Evolutionary conservation across 2,797 vertebrate species (phyloP), one percentile per base, ranked within the genome.

Genomic region (Poeciliopsis gracilis): DNA sequence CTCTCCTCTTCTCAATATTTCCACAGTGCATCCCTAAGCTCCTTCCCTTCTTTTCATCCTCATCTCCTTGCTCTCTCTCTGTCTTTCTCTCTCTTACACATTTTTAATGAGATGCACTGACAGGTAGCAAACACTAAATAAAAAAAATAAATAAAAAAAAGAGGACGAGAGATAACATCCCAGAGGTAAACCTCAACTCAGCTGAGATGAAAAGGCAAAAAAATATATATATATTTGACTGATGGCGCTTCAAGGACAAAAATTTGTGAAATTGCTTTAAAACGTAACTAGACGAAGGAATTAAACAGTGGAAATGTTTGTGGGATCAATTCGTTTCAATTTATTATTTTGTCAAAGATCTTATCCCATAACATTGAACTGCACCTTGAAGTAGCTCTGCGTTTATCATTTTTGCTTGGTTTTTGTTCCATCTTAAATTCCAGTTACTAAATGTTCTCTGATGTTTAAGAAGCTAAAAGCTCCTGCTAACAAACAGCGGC

Each of bases 1-100:
- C 73, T 83, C 73, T 83, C 57, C 66, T 76, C 59, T 83, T 79
- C 77, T 41, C 78, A 71, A 84, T 79, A 80, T 78, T 81, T 81
- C 63, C 51, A 79, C 86, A 71, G 53, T 72, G 47, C 16, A 3
- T 77, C 30, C 55, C 41, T 38, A 15, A 43, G 30, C 72, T 59
- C 43, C 57, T 77, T 73, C 49, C 61, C 49, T n/a, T 69, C 51
- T 63, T 15, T 76, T 69, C 30, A 11, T 78, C 18, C 53, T 74
- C 15, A 71, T 53, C 55, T 33, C 57, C 5, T 51, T 70, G 76
- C 2, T 61, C 25, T 59, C 5, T 43, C 30, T 59, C 33, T 20
- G 1, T 45, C 30, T 67, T 57, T 57, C 55, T 59, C n/a, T 30
- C 12, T 61, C 57, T 61, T 61, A 15, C 30, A 16, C 5, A 45